Base-by-base conservation (phyloP, 2,888 invertebrate genomes). In the Megamerina dolium region DNA sequence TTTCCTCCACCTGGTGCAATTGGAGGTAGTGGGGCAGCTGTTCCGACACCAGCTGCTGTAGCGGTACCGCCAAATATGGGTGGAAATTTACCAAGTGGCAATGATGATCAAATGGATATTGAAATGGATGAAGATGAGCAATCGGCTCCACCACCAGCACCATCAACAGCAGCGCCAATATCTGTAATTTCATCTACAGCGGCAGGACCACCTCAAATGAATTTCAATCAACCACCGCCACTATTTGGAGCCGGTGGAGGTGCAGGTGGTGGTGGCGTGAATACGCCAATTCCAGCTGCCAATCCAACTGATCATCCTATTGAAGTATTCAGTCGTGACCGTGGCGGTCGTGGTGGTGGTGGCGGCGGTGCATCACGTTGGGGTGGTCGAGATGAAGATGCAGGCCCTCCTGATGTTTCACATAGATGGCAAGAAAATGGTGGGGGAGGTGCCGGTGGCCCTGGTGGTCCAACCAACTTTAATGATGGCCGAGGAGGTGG, bases 61-160 rank as follows among this genome's bases (percentile, higher is more conserved):
- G 27, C 56, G n/a, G 46, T 56, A 20, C 55, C 57, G 3, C 63
- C 69, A 19, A 30, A 48, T 12, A 43, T 54, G 38, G 45, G 50
- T 4, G 46, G 50, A n/a, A 46, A 32, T 33, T 61, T 66, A 2
- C 65, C 68, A 52, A 61, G 63, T 23, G 58, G 50, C 44, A 70
- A 76, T 37, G 84, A 84, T 41, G 87, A 87, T 59, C 84, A 83
- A 41, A 87, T 87, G 87, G 87, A 87, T 52, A 76, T 87, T 31
- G 87, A 87, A 65, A 81, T 82, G 66, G 82, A 81, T 45, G 78
- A 81, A 50, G 80, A 74, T n/a, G 62, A 65, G 27, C 59, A 53
- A n/a, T 49, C 55, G 6, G 46, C 47, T 10, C 36, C 55, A 4
- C 21, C 50, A 4, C 40, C 52, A 6, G 31, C 41, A 30, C 23